Base-by-base conservation (phyloP, 2,797 vertebrate species). In the Gallinago nigripennis region DNA sequence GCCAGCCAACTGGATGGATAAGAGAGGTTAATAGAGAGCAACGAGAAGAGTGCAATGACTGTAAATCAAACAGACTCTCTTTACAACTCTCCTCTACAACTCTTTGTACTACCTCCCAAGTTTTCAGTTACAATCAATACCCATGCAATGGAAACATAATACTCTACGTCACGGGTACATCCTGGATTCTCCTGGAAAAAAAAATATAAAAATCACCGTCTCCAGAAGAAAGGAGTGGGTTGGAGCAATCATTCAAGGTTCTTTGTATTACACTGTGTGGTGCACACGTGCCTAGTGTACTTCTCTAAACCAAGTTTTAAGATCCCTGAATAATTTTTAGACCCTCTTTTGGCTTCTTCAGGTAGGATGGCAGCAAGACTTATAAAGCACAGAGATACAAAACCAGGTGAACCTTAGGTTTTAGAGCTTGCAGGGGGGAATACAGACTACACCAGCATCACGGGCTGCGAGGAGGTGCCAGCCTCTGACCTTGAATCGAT, bases 151-250 rank as follows among this genome's bases (percentile, higher is more conserved):
- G 71, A 78, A 87, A 56, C n/a, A 3, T 4, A 35, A 31, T 19
- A 15, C 9, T 57, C 31, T 45, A 48, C 0, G 0, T 56, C 46
- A 53, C 1, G 1, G 2, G 28, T 7, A 54, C 11, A 41, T 9
- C 37, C 13, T 54, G 50, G 33, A 73, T 31, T 76, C 41, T 72
- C 8, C 8, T 31, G 35, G 24, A 48, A 56, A 33, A 61, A 53
- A 53, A 53, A 11, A 41, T 41, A 46, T 21, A 46, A 46, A 46
- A 46, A 8, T 1, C 15, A 28, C 9, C 8, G 2, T 12, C 31
- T 56, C 19, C 31, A 85, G 39, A 39, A 88, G 25, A 60, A 37
- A 57, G 16, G 9, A 75, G 12, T 24, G 27, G 31, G 12, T 16
- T 33, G 19, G 18, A 73, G 6, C 33, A 82, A 37, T 9, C 51